Evolutionary conservation across 2,888 invertebrate species (phyloP), one percentile per base, ranked within the genome.

Genomic region (Caenorhabditis becei): DNA sequence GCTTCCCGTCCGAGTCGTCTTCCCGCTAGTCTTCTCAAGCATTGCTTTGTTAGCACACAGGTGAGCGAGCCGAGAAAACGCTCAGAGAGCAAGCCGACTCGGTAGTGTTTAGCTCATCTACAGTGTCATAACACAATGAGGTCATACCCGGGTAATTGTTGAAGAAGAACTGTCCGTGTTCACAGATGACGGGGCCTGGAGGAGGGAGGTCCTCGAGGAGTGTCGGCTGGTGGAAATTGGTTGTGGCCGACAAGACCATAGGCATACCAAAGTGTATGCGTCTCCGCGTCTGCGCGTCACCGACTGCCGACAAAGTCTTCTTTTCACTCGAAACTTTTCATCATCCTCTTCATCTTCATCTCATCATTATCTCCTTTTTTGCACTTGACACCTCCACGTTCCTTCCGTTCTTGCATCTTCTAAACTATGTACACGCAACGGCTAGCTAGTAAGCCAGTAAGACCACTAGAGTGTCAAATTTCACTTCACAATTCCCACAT

Each of bases 31-130:
- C 28, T 54, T 58, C 74, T 74, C 74, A 74, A 74, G 74, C 74
- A 65, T 74, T 74, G 65, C 74, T 74, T 74, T 74, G 74, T 74
- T 74, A 74, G 74, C 74, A 74, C 74, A 74, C 74, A 72, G 72
- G 72, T 72, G 72, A 72, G 63, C 63, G 63, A 72, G 49, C 72
- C 49, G 72, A 72, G 72, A 72, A 71, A 72, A 72, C 58, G 72
- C 72, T 72, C 63, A 65, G 63, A 72, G 63, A 63, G 32, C 67
- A 26, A 20, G 32, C 44, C 26, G 41, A 41, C 14, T 35, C 58
- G 51, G 59, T 56, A 18, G 28, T 56, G 56, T 18, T 24, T 24
- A 24, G 51, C 51, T 24, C 26, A 4, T 51, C 18, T 20, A 49
- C 63, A 53, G 71, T 72, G 72, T 65, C 58, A 72, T 56, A 71